Evolutionary conservation across 2,113 vertebrate genomes (phyloP).

Genomic region (Elachura formosa): DNA sequence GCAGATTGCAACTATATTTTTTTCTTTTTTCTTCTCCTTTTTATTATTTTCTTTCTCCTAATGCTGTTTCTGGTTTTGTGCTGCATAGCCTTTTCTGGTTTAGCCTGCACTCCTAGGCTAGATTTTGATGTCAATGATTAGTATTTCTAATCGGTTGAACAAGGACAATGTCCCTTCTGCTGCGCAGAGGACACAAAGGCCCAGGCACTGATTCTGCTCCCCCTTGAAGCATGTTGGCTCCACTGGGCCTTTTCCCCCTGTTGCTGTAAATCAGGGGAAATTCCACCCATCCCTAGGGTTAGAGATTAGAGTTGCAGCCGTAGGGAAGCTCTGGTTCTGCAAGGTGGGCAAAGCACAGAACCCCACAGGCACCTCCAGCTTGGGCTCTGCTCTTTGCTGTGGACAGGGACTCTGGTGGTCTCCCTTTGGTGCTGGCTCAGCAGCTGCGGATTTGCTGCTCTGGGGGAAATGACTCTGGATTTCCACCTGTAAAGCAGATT

Average conservation of each 20-base stretch:
- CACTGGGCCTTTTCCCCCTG: neutral
- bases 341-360: neutral
- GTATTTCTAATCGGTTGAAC: constrained; percentile 66
- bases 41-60: neutral
- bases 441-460: neutral
- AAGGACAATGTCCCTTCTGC: constrained; percentile 65
- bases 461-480: neutral
- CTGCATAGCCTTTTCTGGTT: constrained; percentile 28
- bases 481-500: constrained; percentile 53
- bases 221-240: constrained; percentile 29
- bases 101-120: constrained; percentile 31
- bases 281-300: neutral
- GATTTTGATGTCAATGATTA: constrained; percentile 65
- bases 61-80: neutral
- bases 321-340: neutral
- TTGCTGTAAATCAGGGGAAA: constrained; percentile 47
- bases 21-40: neutral
- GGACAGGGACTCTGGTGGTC: neutral
- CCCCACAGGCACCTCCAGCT: fast-evolving
- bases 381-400: neutral
- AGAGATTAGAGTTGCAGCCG: neutral
- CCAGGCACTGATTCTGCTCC: constrained; percentile 51
- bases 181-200: constrained; percentile 48
- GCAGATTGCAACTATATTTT: neutral
- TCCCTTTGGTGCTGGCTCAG: neutral